phyloP scores from a whole-genome alignment of 2,797 vertebrate genomes.

The Pangasius mekongensis region DNA sequence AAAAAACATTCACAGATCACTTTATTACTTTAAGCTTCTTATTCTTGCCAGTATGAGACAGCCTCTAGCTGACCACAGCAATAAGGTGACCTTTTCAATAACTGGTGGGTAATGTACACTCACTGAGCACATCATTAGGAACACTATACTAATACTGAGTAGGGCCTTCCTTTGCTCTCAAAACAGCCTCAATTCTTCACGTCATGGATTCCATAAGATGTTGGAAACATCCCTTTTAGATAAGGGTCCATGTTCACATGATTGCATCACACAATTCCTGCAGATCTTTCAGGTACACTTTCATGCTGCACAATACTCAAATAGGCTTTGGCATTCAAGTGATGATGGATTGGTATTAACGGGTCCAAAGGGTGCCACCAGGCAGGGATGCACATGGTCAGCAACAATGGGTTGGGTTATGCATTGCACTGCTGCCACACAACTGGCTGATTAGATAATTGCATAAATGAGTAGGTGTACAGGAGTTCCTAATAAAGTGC shows the following conservation, averaged over 20 bases:
- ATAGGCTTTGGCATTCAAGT: neutral
- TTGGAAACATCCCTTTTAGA: neutral
- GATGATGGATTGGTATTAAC: neutral
- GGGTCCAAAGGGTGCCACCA: neutral
- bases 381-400: neutral
- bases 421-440: neutral
- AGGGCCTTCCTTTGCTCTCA: neutral
- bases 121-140: neutral
- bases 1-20: neutral
- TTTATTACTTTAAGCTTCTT: conserved; percentile 71
- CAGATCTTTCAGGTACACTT: neutral
- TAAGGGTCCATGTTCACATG: neutral
- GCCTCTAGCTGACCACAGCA: conserved; percentile 84
- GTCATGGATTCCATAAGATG: neutral
- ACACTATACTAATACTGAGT: neutral
- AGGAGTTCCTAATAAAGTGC: neutral
- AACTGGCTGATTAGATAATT: neutral
- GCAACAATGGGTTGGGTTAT: neutral
- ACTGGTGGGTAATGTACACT: neutral
- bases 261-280: neutral
- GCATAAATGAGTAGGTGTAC: neutral
- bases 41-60: conserved; percentile 86
- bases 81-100: conserved; percentile 73
- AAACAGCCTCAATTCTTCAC: neutral
- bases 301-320: neutral